Evolutionary conservation across 2,888 invertebrate species (phyloP).

Genomic region (Emmelina monodactyla): DNA sequence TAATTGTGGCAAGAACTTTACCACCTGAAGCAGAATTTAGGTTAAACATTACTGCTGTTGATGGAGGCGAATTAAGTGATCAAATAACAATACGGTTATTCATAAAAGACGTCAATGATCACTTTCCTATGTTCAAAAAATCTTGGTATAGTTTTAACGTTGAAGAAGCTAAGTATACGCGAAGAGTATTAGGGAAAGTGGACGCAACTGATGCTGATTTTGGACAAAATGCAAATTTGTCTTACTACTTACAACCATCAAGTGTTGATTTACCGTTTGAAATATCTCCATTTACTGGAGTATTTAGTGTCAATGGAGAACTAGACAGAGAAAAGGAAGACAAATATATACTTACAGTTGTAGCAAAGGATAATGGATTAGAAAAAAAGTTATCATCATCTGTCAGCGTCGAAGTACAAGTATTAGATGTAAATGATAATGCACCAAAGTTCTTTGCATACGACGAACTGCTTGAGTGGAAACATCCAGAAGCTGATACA

Average conservation of each 20-base stretch:
- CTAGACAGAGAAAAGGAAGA: slow-evolving; percentile 79
- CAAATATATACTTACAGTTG: slow-evolving; percentile 74
- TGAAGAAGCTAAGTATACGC: slow-evolving; percentile 78
- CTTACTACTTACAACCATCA: slow-evolving; percentile 68
- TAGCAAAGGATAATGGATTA: slow-evolving; percentile 77
- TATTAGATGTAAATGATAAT: slow-evolving; percentile 86
- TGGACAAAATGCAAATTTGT: slow-evolving; percentile 80
- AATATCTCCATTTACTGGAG: slow-evolving; percentile 73
- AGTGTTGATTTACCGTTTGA: slow-evolving; percentile 70
- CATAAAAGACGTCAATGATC: slow-evolving; percentile 83
- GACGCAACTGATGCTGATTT: slow-evolving; percentile 82
- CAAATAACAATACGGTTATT: slow-evolving; percentile 74
- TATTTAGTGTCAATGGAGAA: slow-evolving; percentile 75
- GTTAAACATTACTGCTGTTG: slow-evolving; percentile 78
- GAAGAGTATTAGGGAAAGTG: slow-evolving; percentile 76
- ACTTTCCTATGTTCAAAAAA: slow-evolving; percentile 82
- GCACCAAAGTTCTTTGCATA: slow-evolving; percentile 81
- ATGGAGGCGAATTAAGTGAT: slow-evolving; percentile 78
- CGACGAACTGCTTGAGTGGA: slow-evolving; percentile 67
- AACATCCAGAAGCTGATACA: slow-evolving; percentile 52
- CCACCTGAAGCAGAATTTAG: slow-evolving; percentile 79
- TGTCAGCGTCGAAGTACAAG: slow-evolving; percentile 81
- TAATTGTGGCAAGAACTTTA: slow-evolving; percentile 74
- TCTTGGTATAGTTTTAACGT: slow-evolving; percentile 85
- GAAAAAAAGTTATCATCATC: slow-evolving; percentile 71